Percentiles rank a stretch among this genome's conserved stretches.
Conservation (phyloP, 2,113 vertebrate species). For the Prinia subflava region DNA sequence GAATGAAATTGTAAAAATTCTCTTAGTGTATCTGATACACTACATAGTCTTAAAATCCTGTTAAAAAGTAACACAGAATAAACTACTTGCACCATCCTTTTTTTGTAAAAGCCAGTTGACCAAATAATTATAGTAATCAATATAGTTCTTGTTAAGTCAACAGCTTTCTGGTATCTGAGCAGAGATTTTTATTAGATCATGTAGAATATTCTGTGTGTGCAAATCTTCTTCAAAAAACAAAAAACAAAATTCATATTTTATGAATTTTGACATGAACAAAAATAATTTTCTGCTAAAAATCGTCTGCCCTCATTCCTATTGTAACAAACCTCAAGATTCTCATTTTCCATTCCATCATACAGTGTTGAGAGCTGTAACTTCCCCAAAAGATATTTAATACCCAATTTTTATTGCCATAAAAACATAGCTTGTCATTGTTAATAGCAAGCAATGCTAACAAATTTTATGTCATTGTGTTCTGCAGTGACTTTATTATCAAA, state of each 20-base stretch:
- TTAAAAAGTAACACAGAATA: not conserved
- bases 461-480: not conserved
- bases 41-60: not conserved
- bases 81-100: not conserved
- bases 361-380: not conserved
- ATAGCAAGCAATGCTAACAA: not conserved
- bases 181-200: not conserved
- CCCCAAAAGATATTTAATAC: not conserved
- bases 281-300: not conserved
- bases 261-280: not conserved
- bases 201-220: not conserved
- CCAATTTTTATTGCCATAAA: not conserved
- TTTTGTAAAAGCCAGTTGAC: not conserved
- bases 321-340: not conserved
- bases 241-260: not conserved
- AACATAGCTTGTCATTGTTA: not conserved
- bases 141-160: not conserved
- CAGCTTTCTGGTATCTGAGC: not conserved
- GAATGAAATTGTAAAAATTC: not conserved
- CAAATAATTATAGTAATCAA: not conserved
- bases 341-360: not conserved
- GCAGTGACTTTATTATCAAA: constrained; percentile 94
- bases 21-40: not conserved
- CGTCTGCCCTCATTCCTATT: not conserved
- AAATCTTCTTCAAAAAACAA: not conserved